phyloP scores from a whole-genome alignment of 92 coral and sea anemone genomes.

The Phenganax marumi region DNA sequence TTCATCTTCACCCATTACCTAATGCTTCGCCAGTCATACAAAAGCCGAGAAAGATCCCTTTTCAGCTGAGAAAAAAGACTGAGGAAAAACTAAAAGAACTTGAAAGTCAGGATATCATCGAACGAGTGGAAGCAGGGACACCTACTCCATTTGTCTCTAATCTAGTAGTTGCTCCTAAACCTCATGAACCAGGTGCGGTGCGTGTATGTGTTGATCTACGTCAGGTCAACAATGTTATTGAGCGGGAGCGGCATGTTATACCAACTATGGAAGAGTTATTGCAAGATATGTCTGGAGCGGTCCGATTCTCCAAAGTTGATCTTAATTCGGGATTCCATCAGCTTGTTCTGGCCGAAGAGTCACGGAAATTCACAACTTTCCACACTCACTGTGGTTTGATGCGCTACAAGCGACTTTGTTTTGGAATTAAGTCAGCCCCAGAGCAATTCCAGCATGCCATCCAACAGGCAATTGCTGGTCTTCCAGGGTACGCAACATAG shows the following conservation, averaged over 20 bases:
- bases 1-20: background rate
- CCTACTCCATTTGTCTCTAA: conserved; percentile 10
- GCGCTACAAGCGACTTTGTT: conserved; percentile 12
- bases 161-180: conserved; percentile 9
- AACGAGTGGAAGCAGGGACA: conserved; percentile 13
- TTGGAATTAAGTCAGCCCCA: conserved; percentile 28
- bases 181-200: background rate
- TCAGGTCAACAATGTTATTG: conserved; percentile 29
- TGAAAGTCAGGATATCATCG: conserved; percentile 3
- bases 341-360: background rate
- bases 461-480: conserved; percentile 44
- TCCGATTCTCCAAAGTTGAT: background rate
- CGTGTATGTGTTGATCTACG: no score
- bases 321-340: conserved; percentile 6
- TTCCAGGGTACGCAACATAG: conserved; percentile 55
- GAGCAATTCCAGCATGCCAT: conserved; percentile 37
- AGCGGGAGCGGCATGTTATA: conserved; percentile 40
- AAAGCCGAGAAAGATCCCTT: conserved; percentile 4
- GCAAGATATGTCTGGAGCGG: conserved; percentile 33
- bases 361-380: background rate
- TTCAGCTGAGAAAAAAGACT: conserved; percentile 4
- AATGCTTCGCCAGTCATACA: no score
- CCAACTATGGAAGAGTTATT: conserved; percentile 45
- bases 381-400: conserved; percentile 10
- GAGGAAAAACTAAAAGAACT: background rate